Base-by-base conservation (phyloP, 2,888 invertebrate species). In the Oegoconia quadripuncta region DNA sequence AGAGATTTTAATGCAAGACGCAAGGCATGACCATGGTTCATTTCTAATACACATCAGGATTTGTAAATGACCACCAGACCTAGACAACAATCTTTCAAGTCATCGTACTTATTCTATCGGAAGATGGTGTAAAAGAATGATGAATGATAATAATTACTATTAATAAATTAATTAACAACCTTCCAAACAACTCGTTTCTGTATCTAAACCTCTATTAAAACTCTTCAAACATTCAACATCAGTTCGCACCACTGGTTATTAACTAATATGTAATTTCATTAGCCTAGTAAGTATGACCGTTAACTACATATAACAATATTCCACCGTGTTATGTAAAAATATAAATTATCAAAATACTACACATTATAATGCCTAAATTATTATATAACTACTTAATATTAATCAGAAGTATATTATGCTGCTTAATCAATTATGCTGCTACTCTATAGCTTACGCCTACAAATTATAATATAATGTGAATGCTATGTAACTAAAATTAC, bases 201-300 rank as follows among this genome's bases (percentile, higher is more conserved):
- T 56, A 55, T 55, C 72, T 79, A 81, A 64, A 82, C 79, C 81
- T 64, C 76, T 80, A 80, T 81, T 78, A 83, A 84, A 84, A 74
- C 79, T 84, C 78, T 79, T 82, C 83, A 86, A n/a, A 82, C 74
- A 60, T 80, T 84, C 80, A 86, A 86, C 86, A 83, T 81, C 79
- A 79, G 75, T 80, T 79, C 83, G 83, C 83, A 86, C 86, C 83
- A 83, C 68, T 76, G 75, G 73, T 80, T 74, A 74, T 81, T 78
- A 72, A 74, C 3, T 20, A 31, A 17, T 20, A 31, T 62, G 50
- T 31, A 65, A 57, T 63, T 67, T 55, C 36, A 67, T 70, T 74
- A 77, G 36, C 56, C 70, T 80, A 77, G 44, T 52, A n/a, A n/a
- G n/a, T 48, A 61, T 59, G 54, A 42, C 42, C 41, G 22, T 37